These are phyloP conservation scores for Leucophenga montana DNA, from an alignment of 2,888 invertebrate species.

Conservation along the genomic window DNA sequence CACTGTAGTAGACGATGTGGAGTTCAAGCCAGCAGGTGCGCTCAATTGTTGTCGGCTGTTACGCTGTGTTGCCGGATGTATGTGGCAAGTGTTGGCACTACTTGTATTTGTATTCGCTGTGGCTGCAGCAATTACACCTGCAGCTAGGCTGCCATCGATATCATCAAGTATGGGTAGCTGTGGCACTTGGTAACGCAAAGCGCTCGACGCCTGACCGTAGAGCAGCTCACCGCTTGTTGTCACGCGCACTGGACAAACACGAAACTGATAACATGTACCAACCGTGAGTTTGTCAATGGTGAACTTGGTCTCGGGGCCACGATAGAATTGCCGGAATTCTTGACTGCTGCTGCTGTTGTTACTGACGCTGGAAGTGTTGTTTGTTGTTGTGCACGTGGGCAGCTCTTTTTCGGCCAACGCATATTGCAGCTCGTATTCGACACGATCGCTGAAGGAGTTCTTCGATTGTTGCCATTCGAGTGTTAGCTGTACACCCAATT, in stretches of 20 bases:
- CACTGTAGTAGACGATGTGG: conserved; percentile 40
- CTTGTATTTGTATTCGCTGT: conserved; percentile 30
- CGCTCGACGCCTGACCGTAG: conserved; percentile 80
- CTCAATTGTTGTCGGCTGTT: conserved; percentile 66
- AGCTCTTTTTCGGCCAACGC: conserved; percentile 75
- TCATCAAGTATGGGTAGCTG: conserved; percentile 54
- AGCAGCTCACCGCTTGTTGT: conserved; percentile 76
- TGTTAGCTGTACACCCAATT: conserved; percentile 74
- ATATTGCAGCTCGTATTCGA: conserved; percentile 84
- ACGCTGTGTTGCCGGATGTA: conserved; percentile 57
- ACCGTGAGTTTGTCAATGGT: conserved; percentile 81
- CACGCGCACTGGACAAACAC: conserved; percentile 84
- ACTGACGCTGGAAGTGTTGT: conserved; percentile 25
- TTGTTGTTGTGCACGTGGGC: conserved; percentile 34
- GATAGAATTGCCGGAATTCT: conserved; percentile 77
- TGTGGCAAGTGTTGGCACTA: conserved; percentile 49
- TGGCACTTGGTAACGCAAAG: conserved; percentile 74
- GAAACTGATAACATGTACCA: conserved; percentile 83
- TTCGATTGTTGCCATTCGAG: conserved; percentile 80
- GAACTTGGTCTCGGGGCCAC: conserved; percentile 78
- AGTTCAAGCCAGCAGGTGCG: conserved; percentile 43
- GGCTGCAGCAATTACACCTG: conserved; percentile 42
- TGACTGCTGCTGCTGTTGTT: conserved; percentile 48
- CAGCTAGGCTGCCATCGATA: conserved; percentile 56
- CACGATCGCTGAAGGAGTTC: conserved; percentile 78